phyloP scores from a whole-genome alignment of 2,113 vertebrate species.

The Corapipo altera region DNA sequence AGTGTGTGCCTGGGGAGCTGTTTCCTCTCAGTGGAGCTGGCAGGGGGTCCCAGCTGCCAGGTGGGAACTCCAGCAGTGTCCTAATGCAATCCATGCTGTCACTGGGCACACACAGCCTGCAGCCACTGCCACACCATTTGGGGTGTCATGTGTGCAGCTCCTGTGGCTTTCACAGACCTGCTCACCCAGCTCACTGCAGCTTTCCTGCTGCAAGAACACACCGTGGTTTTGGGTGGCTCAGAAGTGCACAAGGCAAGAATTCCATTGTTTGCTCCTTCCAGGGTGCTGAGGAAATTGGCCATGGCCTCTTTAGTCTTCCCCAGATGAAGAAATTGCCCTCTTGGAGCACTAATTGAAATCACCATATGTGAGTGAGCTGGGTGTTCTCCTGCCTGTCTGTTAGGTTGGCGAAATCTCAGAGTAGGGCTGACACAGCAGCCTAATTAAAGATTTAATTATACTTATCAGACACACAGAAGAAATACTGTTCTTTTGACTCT shows the following conservation, averaged over 20 bases:
- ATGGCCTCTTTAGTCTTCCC: slow-evolving; percentile 9
- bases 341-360: slow-evolving; percentile 36
- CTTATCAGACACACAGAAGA: background rate
- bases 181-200: background rate
- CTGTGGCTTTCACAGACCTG: background rate
- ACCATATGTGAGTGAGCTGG: background rate
- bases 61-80: background rate
- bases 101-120: background rate
- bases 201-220: background rate
- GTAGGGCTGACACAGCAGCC: slow-evolving; percentile 3
- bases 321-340: slow-evolving; percentile 21
- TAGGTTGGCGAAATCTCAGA: background rate
- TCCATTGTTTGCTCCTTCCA: background rate
- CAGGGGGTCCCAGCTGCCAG: background rate
- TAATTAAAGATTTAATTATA: slow-evolving; percentile 45
- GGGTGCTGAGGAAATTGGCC: background rate
- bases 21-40: background rate
- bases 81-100: accelerated
- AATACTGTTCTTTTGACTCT: background rate
- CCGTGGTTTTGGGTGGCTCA: background rate
- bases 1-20: accelerated
- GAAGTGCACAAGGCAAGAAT: background rate
- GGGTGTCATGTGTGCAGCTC: background rate
- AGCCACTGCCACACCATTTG: background rate
- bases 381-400: background rate